Base-by-base conservation (phyloP, 2,113 vertebrate genomes). In the Circaetus cinerascens region DNA sequence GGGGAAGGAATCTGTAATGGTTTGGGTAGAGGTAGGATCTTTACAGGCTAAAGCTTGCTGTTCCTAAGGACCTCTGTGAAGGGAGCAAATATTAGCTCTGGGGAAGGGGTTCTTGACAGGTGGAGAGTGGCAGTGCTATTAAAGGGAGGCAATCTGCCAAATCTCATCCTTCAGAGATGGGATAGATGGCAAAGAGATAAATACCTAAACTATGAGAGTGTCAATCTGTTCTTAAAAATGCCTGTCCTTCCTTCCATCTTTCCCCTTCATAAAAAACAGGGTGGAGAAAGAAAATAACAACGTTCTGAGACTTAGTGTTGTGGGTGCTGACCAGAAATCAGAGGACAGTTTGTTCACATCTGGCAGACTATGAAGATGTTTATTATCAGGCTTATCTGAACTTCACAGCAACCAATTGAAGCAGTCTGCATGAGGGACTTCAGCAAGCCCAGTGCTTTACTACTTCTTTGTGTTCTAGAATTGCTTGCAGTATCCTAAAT, bases 171-270 rank as follows among this genome's bases (percentile, higher is more conserved):
- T 88, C 57, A 72, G 43, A 64, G 7, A 15, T 68, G 15, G 20
- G 27, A 32, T 27, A 34, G 30, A 76, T 1, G 6, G 7, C 17
- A 62, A 79, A 69, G 40, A 79, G 21, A 60, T 16, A 68, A 64
- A 72, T 13, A 13, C 12, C 7, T 40, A 60, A 87, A 71, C 38
- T n/a, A 43, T 0, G 2, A 60, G 22, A 85, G 15, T 0, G 0
- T 71, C 45, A 83, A 48, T 26, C 8, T 82, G 20, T 30, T 34
- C 4, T 85, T 51, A 75, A 3, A 40, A 78, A 55, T 36, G 6
- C 29, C 3, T 81, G 7, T 67, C 8, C 11, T 76, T 88, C 34
- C 15, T 78, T 48, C 60, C 26, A 50, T 67, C 20, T 41, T 23
- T 50, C 10, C 10, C 7, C 8, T 56, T 71, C 36, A 77, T 68